Evolutionary conservation across 2,113 vertebrate species (phyloP), one percentile per base, ranked within the genome.

Genomic region (Atractosteus spatula): DNA sequence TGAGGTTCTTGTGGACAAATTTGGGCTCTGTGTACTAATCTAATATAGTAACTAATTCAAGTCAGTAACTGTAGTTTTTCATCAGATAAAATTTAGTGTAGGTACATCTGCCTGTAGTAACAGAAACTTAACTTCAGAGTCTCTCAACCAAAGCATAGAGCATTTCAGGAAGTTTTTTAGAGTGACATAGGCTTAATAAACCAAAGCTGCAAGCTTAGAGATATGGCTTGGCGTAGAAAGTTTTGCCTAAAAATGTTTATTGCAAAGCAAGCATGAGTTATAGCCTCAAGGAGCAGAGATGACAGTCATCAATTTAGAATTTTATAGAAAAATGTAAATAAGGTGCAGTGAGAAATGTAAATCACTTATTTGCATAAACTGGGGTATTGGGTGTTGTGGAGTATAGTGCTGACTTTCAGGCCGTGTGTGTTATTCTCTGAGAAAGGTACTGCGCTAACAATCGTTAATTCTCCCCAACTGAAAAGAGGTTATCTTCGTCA

Each of bases 311-410:
- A 90, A 88, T 89, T 91, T 86, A 70, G 76, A 82, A 78, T 83
- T 90, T 90, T 87, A 86, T 89, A 88, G 83, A 79, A 80, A 87
- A 85, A 91, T 90, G 85, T 83, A 89, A 85, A 90, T 90, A 68
- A 84, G 85, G 78, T 84, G 80, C 84, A 79, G 83, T 74, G 78
- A 84, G 83, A 87, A 82, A 83, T 85, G 89, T 89, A 89, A 91
- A 91, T 87, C 82, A 85, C 85, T 86, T 89, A 86, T 88, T 89
- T 86, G 86, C 88, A 89, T 86, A 88, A 86, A 85, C 3, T 64
- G 72, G 64, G 73, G 64, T 66, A 82, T 88, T 86, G 79, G 82
- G 82, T 56, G 85, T 85, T 80, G 86, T 84, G 81, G 71, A 74
- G 82, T 78, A 84, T 84, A 77, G 81, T 74, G 85, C 68, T 83